Percentiles rank a stretch among this genome's conserved stretches.
These are phyloP conservation scores for Myoxocephalus aenaeus DNA, from an alignment of 2,797 vertebrate genomes.

Conservation along the genomic window DNA sequence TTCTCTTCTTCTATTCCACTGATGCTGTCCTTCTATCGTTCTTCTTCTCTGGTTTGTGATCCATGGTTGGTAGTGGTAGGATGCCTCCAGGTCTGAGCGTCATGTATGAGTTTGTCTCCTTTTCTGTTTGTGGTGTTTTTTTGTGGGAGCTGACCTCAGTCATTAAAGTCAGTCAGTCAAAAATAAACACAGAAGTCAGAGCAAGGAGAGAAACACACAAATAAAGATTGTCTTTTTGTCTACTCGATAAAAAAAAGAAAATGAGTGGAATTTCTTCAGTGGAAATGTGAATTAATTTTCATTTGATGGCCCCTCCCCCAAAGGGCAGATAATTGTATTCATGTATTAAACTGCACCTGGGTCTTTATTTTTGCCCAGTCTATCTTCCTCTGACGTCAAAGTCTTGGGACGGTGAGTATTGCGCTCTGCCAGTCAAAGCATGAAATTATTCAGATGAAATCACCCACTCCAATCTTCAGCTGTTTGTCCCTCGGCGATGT, in stretches of 20 bases:
- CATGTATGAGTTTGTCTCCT: constrained; percentile 79
- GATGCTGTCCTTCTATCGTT: constrained; percentile 74
- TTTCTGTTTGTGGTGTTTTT: constrained; percentile 79
- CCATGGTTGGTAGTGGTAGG: constrained; percentile 79
- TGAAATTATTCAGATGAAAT: constrained; percentile 83
- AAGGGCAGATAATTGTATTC: constrained; percentile 58
- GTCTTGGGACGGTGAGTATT: constrained; percentile 45
- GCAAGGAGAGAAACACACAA: constrained; percentile 82
- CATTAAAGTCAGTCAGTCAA: constrained; percentile 71
- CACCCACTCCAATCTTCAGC: constrained; percentile 71
- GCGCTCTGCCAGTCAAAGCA: constrained; percentile 78
- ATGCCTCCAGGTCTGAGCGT: constrained; percentile 78
- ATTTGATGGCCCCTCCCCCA: not conserved
- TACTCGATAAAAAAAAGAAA: constrained; percentile 70
- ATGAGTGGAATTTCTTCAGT: constrained; percentile 63
- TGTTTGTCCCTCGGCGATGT: constrained; percentile 70
- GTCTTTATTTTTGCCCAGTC: constrained; percentile 52
- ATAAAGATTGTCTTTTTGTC: constrained; percentile 86
- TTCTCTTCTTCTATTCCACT: constrained; percentile 81
- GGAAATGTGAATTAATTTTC: constrained; percentile 56
- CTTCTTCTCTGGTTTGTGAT: constrained; percentile 80
- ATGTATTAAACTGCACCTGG: constrained; percentile 48
- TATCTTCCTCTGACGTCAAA: constrained; percentile 61
- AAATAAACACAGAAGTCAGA: constrained; percentile 76
- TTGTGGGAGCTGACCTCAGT: constrained; percentile 74